phyloP scores from a whole-genome alignment of 2,797 vertebrate species.

The Fratercula arctica region DNA sequence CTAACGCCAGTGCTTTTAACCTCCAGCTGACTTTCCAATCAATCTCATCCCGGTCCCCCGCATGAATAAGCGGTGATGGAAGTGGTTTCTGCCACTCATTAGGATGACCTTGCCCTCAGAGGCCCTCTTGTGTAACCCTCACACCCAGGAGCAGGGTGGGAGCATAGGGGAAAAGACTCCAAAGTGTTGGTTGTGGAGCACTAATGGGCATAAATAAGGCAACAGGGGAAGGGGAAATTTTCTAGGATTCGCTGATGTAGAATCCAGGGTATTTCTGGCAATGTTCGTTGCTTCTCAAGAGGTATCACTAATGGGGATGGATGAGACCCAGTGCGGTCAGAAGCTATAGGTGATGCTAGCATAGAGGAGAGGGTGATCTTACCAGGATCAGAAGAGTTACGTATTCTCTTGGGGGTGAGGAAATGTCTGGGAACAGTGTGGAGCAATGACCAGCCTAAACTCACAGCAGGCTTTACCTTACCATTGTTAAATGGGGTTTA shows the following conservation, averaged over 20 bases:
- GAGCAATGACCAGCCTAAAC: not conserved
- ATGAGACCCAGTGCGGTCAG: not conserved
- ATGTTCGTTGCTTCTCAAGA: rapidly evolving
- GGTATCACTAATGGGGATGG: not conserved
- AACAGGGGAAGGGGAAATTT: not conserved
- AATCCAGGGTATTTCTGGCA: not conserved
- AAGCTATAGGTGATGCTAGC: not conserved
- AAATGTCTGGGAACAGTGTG: not conserved
- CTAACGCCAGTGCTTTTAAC: conserved; percentile 47
- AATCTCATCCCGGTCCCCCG: not conserved
- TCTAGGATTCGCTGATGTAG: not conserved
- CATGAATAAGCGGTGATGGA: rapidly evolving
- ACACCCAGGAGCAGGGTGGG: not conserved
- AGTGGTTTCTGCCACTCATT: not conserved
- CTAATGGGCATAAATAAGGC: not conserved
- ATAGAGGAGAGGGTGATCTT: not conserved
- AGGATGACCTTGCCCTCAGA: conserved; percentile 60
- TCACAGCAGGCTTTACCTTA: not conserved
- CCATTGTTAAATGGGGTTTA: not conserved
- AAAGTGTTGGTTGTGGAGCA: rapidly evolving
- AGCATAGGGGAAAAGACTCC: rapidly evolving
- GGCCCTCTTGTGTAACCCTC: conserved; percentile 40
- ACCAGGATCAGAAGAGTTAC: rapidly evolving
- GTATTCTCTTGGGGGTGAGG: not conserved
- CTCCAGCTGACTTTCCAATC: conserved; percentile 33